These are phyloP conservation scores for Thyatira batis DNA, from an alignment of 2,888 invertebrate species.

Conservation along the genomic window DNA sequence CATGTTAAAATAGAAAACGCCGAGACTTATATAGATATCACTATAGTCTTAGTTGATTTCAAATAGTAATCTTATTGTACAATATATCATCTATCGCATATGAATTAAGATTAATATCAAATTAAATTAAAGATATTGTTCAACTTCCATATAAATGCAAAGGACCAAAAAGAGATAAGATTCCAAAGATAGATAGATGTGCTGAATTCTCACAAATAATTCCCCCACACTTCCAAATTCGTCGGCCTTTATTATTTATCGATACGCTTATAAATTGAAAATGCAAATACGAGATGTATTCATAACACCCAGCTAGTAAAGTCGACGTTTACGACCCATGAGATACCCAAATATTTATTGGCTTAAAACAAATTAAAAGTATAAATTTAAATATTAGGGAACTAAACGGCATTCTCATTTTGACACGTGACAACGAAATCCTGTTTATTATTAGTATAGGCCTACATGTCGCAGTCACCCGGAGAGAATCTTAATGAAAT, in stretches of 20 bases:
- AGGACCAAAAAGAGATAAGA: too few relatives aligned
- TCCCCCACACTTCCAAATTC: conserved; percentile 27
- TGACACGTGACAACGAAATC: conserved; percentile 62
- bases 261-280: conserved; percentile 44
- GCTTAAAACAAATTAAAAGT: conserved; percentile 68
- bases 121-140: neutral
- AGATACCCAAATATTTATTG: conserved; percentile 69
- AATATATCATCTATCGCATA: too few relatives aligned
- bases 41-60: neutral
- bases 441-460: conserved; percentile 54
- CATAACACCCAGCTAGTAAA: conserved; percentile 54
- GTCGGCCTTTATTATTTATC: conserved; percentile 44
- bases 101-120: neutral
- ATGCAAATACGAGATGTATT: conserved; percentile 45
- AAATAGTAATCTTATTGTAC: too few relatives aligned
- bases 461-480: conserved; percentile 55
- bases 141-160: neutral
- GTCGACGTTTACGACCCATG: conserved; percentile 57
- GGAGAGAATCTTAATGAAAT: conserved; percentile 66
- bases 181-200: neutral
- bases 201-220: conserved; percentile 11
- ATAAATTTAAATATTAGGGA: conserved; percentile 63
- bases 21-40: too few relatives aligned
- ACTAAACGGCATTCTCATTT: conserved; percentile 46
- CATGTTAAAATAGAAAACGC: neutral